Percentiles rank a stretch among this genome's conserved stretches.
Evolutionary conservation across 2,888 invertebrate genomes (phyloP).

Genomic region (Tillus elongatus): DNA sequence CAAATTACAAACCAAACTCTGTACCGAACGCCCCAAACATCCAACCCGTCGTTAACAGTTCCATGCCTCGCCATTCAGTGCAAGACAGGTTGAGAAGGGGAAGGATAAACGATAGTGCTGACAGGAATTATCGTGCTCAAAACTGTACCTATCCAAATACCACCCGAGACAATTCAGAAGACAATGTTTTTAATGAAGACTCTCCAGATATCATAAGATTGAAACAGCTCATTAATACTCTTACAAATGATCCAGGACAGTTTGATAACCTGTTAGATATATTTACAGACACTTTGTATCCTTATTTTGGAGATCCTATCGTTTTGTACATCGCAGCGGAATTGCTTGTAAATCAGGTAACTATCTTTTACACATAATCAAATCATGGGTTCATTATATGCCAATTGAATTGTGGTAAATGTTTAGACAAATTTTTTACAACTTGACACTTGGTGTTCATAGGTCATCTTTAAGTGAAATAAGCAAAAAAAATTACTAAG

Average conservation of each 20-base stretch:
- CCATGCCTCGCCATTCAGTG: slow-evolving; percentile 20
- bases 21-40: slow-evolving; percentile 5
- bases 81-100: slow-evolving; percentile 27
- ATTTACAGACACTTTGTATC: slow-evolving; percentile 59
- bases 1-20: slow-evolving; percentile 37
- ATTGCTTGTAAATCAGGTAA: slow-evolving; percentile 58
- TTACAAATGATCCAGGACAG: slow-evolving; percentile 70
- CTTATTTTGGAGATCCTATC: slow-evolving; percentile 54
- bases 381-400: no score
- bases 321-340: slow-evolving; percentile 55
- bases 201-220: slow-evolving; percentile 48
- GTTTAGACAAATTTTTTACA: no score
- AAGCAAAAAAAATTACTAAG: no score
- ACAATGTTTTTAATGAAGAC: slow-evolving; percentile 23
- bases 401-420: no score
- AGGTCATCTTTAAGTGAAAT: no score
- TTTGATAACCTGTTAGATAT: slow-evolving; percentile 63
- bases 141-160: slow-evolving; percentile 7
- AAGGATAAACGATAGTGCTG: slow-evolving; percentile 5
- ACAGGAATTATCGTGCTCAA: slow-evolving; percentile 8
- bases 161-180: slow-evolving; percentile 9
- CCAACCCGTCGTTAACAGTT: slow-evolving; percentile 7
- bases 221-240: slow-evolving; percentile 60
- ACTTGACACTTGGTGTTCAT: no score
- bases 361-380: no score